Base-by-base conservation (phyloP, 2,113 vertebrate genomes). In the Eulacestoma nigropectus region DNA sequence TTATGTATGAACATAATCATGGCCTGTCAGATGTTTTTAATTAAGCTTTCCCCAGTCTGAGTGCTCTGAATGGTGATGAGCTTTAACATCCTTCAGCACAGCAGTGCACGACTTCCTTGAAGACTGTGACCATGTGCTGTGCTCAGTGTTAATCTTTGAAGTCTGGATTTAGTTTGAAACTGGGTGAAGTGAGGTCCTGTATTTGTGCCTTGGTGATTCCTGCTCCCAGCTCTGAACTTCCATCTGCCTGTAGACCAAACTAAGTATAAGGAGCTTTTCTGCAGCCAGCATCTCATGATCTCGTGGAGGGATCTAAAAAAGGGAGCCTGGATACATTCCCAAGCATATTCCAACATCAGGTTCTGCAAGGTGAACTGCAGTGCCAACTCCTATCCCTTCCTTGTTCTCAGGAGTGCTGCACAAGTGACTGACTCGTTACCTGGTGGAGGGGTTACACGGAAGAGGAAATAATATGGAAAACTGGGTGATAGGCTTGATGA, bases 21-120 rank as follows among this genome's bases (percentile, higher is more conserved):
- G 39, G 81, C 81, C 49, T 81, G 65, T 93, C 94, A 93, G 88
- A 74, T 70, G 90, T 89, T 96, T 97, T 95, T 95, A 93, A 95
- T 96, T 95, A 93, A 90, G 76, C 77, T 49, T 94, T 97, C 91
- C 84, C 73, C 49, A 77, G 90, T 94, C 94, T 96, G 79, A 33
- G 33, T 83, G 83, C 69, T 91, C 84, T 70, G 80, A 78, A 75
- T 92, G 86, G 81, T 86, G 91, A 96, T 57, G 81, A 81, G 82
- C 88, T 73, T 94, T 70, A 62, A 37, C 76, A 74, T 75, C 95
- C 52, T 73, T 70, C 35, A 74, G 53, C 76, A 90, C 82, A 64
- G 56, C 75, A 18, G 19, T 33, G 44, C 46, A 49, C 70, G 55
- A 35, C 35, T 50, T 70, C 16, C 70, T 83, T 68, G 49, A 69